A percentile compares a stretch with the other conserved stretches of the same genome.
These are phyloP conservation scores for Chymomyza costata DNA, from an alignment of 1,140 invertebrate genomes.

Conservation along the genomic window DNA sequence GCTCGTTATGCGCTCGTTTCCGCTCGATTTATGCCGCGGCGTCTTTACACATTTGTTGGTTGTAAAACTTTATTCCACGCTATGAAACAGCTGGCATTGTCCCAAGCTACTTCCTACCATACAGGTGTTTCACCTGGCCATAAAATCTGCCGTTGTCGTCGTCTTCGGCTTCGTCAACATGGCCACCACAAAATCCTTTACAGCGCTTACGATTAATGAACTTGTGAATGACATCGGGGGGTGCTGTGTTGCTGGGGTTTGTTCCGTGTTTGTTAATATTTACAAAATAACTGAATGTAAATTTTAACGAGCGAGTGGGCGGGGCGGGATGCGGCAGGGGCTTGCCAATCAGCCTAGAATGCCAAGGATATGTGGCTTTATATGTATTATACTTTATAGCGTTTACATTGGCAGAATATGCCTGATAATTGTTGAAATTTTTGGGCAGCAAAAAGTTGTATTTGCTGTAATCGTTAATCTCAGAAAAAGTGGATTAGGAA, in stretches of 20 bases:
- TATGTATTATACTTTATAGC: too few relatives aligned
- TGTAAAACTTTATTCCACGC: slow-evolving; percentile 26
- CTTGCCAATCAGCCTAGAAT: slow-evolving; percentile 45
- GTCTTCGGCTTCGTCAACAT: too few relatives aligned
- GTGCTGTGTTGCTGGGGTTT: too few relatives aligned
- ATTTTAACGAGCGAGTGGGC: slow-evolving; percentile 52
- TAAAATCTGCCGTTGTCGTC: too few relatives aligned
- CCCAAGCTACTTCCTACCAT: slow-evolving; percentile 19
- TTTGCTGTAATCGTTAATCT: too few relatives aligned
- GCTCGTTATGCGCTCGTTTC: slow-evolving; percentile 14
- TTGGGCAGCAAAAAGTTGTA: too few relatives aligned
- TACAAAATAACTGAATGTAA: slow-evolving; percentile 52
- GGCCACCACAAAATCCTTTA: slow-evolving; percentile 43
- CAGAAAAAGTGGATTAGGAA: too few relatives aligned
- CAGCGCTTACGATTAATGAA: slow-evolving; percentile 46
- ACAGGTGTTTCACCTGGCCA: too few relatives aligned
- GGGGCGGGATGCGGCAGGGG: neutral
- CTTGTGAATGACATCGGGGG: slow-evolving; percentile 39
- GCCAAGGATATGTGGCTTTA: slow-evolving; percentile 17
- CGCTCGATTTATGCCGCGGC: slow-evolving; percentile 29
- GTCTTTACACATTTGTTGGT: neutral
- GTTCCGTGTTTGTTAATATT: slow-evolving; percentile 52
- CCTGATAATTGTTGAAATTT: too few relatives aligned
- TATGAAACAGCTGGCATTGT: slow-evolving; percentile 32
- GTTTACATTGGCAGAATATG: too few relatives aligned